These are phyloP conservation scores for Onychostruthus taczanowskii DNA, from an alignment of 2,113 vertebrate species.

Conservation along the genomic window DNA sequence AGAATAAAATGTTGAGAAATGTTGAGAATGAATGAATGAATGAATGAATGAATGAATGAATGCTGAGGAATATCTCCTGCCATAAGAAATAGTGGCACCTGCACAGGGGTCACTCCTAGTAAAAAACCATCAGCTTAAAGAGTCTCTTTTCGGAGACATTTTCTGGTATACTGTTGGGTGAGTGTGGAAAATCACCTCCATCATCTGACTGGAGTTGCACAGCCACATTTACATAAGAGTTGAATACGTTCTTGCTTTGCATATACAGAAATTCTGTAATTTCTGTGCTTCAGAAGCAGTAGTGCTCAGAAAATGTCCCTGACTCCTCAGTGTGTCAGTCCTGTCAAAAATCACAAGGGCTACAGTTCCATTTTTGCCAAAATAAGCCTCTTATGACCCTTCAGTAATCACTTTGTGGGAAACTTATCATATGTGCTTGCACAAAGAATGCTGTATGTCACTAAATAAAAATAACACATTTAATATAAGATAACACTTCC, in stretches of 20 bases:
- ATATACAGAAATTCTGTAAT: background rate
- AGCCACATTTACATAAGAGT: background rate
- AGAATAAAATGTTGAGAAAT: background rate
- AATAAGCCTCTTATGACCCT: background rate
- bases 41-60: too few relatives aligned
- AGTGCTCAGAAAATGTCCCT: background rate
- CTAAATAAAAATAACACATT: background rate
- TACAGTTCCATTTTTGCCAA: background rate
- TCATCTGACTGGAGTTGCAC: background rate
- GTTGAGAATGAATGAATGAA: too few relatives aligned
- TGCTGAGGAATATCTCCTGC: background rate
- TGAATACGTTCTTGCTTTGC: background rate
- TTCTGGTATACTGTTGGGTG: fast-evolving
- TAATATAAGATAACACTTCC: background rate
- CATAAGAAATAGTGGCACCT: background rate
- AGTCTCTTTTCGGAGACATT: background rate
- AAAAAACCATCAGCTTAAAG: background rate
- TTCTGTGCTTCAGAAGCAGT: background rate
- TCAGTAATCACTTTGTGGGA: background rate
- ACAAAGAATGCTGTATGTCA: background rate
- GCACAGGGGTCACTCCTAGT: background rate
- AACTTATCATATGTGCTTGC: background rate
- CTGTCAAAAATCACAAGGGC: background rate
- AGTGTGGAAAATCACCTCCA: background rate
- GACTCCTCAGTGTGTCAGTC: background rate